Percentiles rank a stretch among this genome's conserved stretches.
Conservation (phyloP, 2,797 vertebrate species). For the Spea hammondii region DNA sequence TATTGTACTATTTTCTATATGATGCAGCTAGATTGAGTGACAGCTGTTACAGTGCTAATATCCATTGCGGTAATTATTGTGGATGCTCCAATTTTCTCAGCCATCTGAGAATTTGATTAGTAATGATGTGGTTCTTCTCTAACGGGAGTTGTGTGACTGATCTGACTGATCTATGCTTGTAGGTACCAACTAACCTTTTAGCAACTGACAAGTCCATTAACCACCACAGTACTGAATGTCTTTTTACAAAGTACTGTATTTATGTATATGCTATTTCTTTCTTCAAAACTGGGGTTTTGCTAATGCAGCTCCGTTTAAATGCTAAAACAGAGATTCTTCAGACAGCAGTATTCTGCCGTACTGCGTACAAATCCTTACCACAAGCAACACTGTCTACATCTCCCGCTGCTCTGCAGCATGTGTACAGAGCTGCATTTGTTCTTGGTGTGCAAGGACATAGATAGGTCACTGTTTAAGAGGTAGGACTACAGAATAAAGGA, state of each 20-base stretch:
- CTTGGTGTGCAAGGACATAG: conserved; percentile 42
- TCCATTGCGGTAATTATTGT: background rate
- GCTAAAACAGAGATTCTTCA: conserved; percentile 1
- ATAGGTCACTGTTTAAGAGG: conserved; percentile 37
- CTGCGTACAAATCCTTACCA: conserved; percentile 43
- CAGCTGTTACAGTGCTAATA: background rate
- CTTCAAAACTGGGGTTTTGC: background rate
- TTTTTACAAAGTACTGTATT: no score
- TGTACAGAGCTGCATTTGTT: conserved; percentile 49
- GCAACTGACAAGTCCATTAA: no score
- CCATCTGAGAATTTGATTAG: background rate
- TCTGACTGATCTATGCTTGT: background rate
- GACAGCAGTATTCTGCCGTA: conserved; percentile 32
- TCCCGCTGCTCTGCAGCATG: conserved; percentile 45
- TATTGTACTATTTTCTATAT: conserved; percentile 5
- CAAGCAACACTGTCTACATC: conserved; percentile 22
- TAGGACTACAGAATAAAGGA: conserved; percentile 17
- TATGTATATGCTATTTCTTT: background rate
- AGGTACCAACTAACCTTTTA: no score
- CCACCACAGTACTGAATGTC: no score
- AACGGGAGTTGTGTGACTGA: background rate
- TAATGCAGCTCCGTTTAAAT: conserved; percentile 6
- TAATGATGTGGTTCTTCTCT: background rate
- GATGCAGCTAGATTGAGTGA: background rate
- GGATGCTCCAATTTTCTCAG: background rate